Conservation (phyloP, 30 jellyfish, hydroid and myxozoan genomes). For the Aurelia coerulea region DNA sequence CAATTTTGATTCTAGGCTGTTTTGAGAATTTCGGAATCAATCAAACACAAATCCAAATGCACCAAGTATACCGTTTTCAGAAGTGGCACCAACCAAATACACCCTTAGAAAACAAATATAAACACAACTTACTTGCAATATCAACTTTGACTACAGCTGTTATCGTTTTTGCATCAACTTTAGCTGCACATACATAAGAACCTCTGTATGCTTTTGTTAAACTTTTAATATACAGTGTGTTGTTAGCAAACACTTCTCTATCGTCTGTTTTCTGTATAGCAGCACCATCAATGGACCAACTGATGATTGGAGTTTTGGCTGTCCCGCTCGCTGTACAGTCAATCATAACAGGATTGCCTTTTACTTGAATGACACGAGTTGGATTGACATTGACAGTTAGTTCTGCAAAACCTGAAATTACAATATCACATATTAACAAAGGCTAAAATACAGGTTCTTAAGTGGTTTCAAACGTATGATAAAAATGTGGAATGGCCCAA, state of each 20-base stretch:
- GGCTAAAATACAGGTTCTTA: not conserved
- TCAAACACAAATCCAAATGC: too few species aligned
- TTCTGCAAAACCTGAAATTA: conserved; percentile 15
- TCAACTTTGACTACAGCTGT: conserved; percentile 61
- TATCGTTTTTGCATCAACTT: not conserved
- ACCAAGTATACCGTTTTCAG: too few species aligned
- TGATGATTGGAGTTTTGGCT: conserved; percentile 31
- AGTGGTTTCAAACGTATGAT: too few species aligned
- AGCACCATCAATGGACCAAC: conserved; percentile 48
- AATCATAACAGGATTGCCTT: conserved; percentile 29
- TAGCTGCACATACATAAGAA: conserved; percentile 76
- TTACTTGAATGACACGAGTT: not conserved
- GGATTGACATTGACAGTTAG: conserved; percentile 55
- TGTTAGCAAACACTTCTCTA: conserved; percentile 49
- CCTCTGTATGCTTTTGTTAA: conserved; percentile 69
- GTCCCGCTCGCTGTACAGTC: conserved; percentile 65
- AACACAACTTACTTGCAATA: conserved; percentile 71
- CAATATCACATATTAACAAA: not conserved
- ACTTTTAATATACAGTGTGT: conserved; percentile 66
- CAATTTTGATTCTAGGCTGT: too few species aligned
- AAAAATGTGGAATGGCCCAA: too few species aligned
- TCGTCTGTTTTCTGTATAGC: conserved; percentile 49
- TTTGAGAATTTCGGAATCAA: too few species aligned
- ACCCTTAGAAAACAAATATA: not conserved
- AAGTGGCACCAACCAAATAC: not conserved